Evolutionary conservation across 2,888 invertebrate genomes (phyloP).

Genomic region (Euphydryas editha): DNA sequence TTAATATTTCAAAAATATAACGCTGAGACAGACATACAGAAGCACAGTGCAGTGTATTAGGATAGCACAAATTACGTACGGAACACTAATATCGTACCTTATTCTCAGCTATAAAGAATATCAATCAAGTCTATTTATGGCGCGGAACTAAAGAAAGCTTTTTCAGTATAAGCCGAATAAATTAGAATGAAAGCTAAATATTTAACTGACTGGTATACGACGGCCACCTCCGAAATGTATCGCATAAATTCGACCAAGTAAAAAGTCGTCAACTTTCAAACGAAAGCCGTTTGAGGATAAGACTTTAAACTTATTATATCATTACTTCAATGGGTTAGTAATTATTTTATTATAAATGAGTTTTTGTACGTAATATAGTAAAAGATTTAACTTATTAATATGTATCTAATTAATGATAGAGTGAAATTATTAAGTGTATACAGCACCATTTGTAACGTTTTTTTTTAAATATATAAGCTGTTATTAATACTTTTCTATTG

Average conservation of each 20-base stretch:
- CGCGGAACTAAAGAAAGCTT: slow-evolving; percentile 63
- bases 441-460: no score
- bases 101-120: slow-evolving; percentile 49
- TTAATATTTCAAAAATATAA: no score
- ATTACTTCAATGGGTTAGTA: no score
- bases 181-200: slow-evolving; percentile 75
- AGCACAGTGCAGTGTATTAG: not conserved
- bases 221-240: slow-evolving; percentile 75
- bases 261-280: slow-evolving; percentile 72
- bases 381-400: no score
- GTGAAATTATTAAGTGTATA: no score
- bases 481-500: no score
- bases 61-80: slow-evolving; percentile 17
- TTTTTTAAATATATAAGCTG: no score
- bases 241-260: slow-evolving; percentile 78
- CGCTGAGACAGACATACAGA: no score
- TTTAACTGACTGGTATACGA: slow-evolving; percentile 78
- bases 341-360: no score
- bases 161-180: slow-evolving; percentile 72
- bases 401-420: no score
- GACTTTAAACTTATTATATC: slow-evolving; percentile 8
- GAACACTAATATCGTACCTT: slow-evolving; percentile 21
- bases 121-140: slow-evolving; percentile 69
- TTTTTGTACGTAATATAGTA: no score
- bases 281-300: slow-evolving; percentile 38